Percentiles rank a stretch among this genome's conserved stretches.
phyloP scores from a whole-genome alignment of 2,797 vertebrate genomes.

The Silurus aristotelis region DNA sequence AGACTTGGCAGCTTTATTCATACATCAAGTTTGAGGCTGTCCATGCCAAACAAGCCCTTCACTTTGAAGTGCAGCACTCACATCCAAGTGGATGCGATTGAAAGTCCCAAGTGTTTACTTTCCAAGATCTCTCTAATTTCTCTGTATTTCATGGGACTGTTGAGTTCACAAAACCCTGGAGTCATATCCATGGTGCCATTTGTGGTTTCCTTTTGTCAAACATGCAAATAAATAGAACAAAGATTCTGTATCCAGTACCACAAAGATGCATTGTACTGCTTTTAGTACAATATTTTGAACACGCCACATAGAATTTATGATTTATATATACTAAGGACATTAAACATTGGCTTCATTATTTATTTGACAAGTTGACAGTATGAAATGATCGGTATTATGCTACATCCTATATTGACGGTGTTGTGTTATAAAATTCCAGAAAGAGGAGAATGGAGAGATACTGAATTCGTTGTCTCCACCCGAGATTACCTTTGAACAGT shows the following conservation, averaged over 20 bases:
- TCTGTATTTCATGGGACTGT: constrained; percentile 40
- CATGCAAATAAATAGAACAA: constrained; percentile 23
- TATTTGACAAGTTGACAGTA: constrained; percentile 9
- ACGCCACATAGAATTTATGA: not conserved
- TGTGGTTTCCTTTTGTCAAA: constrained; percentile 22
- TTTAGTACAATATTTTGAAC: not conserved
- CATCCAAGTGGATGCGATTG: constrained; percentile 54
- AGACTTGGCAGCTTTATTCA: constrained; percentile 57
- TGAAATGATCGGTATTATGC: not conserved
- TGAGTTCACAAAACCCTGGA: constrained; percentile 36
- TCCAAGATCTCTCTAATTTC: constrained; percentile 46
- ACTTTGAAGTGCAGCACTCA: constrained; percentile 50
- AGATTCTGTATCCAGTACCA: constrained; percentile 3
- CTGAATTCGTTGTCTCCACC: constrained; percentile 85
- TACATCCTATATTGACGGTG: not conserved
- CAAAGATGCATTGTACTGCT: constrained; percentile 16
- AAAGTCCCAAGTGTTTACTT: constrained; percentile 56
- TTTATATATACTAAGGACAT: not conserved
- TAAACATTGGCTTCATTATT: not conserved
- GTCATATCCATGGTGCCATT: constrained; percentile 23
- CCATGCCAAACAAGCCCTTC: constrained; percentile 52
- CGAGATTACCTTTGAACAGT: constrained; percentile 92
- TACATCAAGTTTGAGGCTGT: constrained; percentile 45
- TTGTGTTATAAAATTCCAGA: constrained; percentile 72
- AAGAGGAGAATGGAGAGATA: constrained; percentile 93